These are phyloP conservation scores for Ciconia stormi DNA, from an alignment of 2,113 vertebrate genomes.

Conservation along the genomic window DNA sequence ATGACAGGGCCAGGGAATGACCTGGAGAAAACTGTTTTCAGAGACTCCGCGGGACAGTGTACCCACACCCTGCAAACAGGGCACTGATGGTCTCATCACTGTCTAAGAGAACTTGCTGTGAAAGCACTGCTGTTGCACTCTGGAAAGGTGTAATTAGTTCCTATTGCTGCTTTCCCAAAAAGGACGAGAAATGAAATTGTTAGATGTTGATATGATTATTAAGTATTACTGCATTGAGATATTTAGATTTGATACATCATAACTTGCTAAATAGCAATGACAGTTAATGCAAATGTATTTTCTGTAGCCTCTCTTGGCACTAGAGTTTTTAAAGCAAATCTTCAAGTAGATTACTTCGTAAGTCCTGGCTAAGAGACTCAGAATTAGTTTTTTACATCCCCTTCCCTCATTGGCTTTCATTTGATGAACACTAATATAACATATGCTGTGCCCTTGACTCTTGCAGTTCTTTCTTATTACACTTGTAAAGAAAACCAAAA, in stretches of 20 bases:
- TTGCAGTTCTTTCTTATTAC: neutral
- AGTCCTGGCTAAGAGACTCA: neutral
- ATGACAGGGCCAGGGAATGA: neutral
- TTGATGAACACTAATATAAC: neutral
- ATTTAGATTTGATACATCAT: neutral
- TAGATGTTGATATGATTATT: neutral
- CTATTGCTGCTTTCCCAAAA: neutral
- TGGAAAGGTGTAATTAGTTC: neutral
- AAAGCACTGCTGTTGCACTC: neutral
- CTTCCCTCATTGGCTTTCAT: neutral
- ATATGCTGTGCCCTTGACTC: neutral
- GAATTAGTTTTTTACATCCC: neutral
- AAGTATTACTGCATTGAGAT: neutral
- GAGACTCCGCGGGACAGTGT: fast-evolving
- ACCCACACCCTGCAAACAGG: neutral
- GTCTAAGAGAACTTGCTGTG: neutral
- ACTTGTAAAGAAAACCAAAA: neutral
- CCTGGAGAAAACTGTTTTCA: neutral
- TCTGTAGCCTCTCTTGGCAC: neutral
- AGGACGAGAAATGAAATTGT: neutral
- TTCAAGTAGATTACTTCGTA: neutral
- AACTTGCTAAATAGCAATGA: neutral
- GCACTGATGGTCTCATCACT: fast-evolving
- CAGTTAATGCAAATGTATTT: neutral
- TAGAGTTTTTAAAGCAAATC: neutral